A percentile compares a stretch with the other conserved stretches of the same genome.
These are phyloP conservation scores for Acipenser oxyrinchus DNA, from an alignment of 2,797 vertebrate species.

Conservation along the genomic window DNA sequence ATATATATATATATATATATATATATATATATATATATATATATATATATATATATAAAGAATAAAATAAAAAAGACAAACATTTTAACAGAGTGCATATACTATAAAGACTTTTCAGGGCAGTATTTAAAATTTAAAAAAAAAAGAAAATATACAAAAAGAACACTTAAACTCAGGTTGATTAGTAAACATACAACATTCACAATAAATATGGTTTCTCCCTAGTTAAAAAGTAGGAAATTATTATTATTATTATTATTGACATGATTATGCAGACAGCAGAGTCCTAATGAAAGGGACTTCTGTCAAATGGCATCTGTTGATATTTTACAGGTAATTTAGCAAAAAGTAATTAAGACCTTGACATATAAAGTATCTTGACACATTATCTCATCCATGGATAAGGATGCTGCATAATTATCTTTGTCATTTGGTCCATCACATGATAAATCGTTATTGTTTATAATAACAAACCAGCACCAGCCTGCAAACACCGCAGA, in stretches of 20 bases:
- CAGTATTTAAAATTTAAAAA: slow-evolving; percentile 31
- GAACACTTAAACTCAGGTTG: slow-evolving; percentile 37
- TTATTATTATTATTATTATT: slow-evolving; percentile 14
- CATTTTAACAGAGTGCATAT: slow-evolving; percentile 34
- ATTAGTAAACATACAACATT: slow-evolving; percentile 35
- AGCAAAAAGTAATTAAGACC: slow-evolving; percentile 42
- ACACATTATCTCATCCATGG: slow-evolving; percentile 49
- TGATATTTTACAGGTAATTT: slow-evolving; percentile 54
- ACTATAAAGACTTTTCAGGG: slow-evolving; percentile 35
- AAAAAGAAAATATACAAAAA: slow-evolving; percentile 36
- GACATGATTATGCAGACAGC: slow-evolving; percentile 40
- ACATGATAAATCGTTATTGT: slow-evolving; percentile 24
- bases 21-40: too few relatives aligned
- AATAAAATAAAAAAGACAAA: slow-evolving; percentile 21
- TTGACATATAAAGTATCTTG: slow-evolving; percentile 56
- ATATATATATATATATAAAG: too few relatives aligned
- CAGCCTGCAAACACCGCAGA: slow-evolving; percentile 12
- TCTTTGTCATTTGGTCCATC: slow-evolving; percentile 45
- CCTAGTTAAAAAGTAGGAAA: slow-evolving; percentile 28
- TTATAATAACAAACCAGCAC: slow-evolving; percentile 12
- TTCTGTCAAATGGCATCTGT: slow-evolving; percentile 60
- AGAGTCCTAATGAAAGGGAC: slow-evolving; percentile 57
- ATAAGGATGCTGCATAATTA: slow-evolving; percentile 47
- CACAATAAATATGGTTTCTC: slow-evolving; percentile 32
- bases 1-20: too few relatives aligned